A percentile compares a stretch with the other conserved stretches of the same genome.
Conservation (phyloP, 2,888 invertebrate species). For the Lacanobia wlatinum region DNA sequence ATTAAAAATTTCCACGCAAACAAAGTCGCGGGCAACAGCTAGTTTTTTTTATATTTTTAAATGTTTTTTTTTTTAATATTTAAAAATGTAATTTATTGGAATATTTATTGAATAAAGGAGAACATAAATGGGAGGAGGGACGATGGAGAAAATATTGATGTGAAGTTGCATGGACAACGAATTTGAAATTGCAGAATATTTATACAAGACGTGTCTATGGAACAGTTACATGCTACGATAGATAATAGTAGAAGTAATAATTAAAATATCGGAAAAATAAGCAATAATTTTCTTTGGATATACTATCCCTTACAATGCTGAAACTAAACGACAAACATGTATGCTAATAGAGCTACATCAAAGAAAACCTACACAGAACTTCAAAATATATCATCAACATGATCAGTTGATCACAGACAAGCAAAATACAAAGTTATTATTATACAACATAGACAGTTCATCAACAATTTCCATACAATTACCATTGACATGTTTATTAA, state of each 20-base stretch:
- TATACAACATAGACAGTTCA: constrained; percentile 39
- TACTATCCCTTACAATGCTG: neutral
- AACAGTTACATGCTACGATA: neutral
- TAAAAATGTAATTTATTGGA: too few relatives aligned
- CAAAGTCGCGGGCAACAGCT: too few relatives aligned
- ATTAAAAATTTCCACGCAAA: too few relatives aligned
- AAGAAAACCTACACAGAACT: neutral
- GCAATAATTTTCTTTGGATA: fast-evolving
- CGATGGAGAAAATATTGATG: too few relatives aligned
- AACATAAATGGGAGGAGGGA: too few relatives aligned
- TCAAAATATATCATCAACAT: neutral
- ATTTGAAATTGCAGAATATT: neutral
- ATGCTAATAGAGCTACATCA: neutral
- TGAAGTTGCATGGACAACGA: too few relatives aligned
- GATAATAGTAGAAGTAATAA: too few relatives aligned
- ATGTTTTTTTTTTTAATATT: too few relatives aligned
- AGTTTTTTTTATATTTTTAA: too few relatives aligned
- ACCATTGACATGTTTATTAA: constrained; percentile 78
- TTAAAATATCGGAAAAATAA: neutral
- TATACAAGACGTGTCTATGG: neutral
- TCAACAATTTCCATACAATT: constrained; percentile 75
- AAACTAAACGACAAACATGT: neutral
- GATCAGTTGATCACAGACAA: constrained; percentile 9
- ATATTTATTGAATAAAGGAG: too few relatives aligned
- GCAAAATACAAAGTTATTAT: constrained; percentile 33